Evolutionary conservation across 37 sponge, comb jelly and placozoan species (phyloP), one percentile per base, ranked within the genome.

Genomic region (Cladorhizidae sp.): DNA sequence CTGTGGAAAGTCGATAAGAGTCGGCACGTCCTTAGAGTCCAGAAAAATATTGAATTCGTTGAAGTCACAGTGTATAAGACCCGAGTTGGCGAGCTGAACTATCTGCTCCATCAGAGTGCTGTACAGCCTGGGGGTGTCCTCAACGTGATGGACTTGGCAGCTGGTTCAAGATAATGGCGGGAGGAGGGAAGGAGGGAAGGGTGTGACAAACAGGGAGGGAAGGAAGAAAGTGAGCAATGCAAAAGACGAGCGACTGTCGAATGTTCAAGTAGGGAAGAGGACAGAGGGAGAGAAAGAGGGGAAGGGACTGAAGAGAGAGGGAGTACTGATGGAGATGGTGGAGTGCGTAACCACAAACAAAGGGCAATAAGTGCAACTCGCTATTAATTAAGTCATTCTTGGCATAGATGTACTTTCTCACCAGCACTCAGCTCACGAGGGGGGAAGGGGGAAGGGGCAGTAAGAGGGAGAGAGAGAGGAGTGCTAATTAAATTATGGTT

Each of bases 21-120:
- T 99, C 17, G 92, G 79, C 26, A 69, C 54, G 62, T 92, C 99
- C 40, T 90, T 69, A 2, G 87, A 87, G 83, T 97, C 87, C 0
- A 99, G 26, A 35, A 99, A 78, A 18, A 99, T 72, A 67, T 99
- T 99, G 74, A 99, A 99, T 82, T 99, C 95, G 58, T 99, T 99
- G 80, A 96, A 97, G 82, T 99, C 99, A 40, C 99, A 94, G 70
- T 99, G 99, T 33, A 99, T 94, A 3, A 97, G 92, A 32, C 99
- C 99, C 64, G 72, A 75, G 50, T 64, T 68, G 18, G 90, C 99
- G 29, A 99, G 83, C 25, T 83, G 77, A 9, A 94, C 89, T 36
- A 96, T 82, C 25, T 92, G 76, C 18, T 94, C 84, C 93, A 99
- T 94, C 51, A 99, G 72, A 2, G 22, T 40, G 43, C 74, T 77